Evolutionary conservation across 2,797 vertebrate genomes (phyloP).

Genomic region (Erpetoichthys calabaricus): DNA sequence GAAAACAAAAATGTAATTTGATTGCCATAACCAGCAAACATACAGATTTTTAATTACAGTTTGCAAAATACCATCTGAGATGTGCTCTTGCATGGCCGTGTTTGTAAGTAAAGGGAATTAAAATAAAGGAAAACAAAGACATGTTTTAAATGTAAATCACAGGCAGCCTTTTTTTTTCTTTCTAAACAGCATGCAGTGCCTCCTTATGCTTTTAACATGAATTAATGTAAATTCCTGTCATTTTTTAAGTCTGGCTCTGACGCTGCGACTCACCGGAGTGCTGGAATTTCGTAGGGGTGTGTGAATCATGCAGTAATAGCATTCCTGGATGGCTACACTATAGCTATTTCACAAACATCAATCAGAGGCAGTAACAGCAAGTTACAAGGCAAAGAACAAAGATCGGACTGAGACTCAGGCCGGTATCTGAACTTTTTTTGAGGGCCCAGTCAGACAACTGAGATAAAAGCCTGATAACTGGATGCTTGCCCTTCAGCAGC

Average conservation of each 20-base stretch:
- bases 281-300: slow-evolving; percentile 57
- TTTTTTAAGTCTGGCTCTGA: slow-evolving; percentile 38
- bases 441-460: slow-evolving; percentile 11
- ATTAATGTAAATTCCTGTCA: slow-evolving; percentile 52
- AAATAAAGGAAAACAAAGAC: slow-evolving; percentile 27
- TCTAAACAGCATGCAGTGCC: slow-evolving; percentile 46
- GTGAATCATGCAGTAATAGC: slow-evolving; percentile 49
- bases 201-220: slow-evolving; percentile 52
- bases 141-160: slow-evolving; percentile 16
- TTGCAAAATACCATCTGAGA: no score
- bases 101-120: slow-evolving; percentile 12
- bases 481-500: slow-evolving; percentile 15
- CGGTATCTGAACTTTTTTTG: slow-evolving; percentile 22
- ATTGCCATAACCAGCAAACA: not conserved
- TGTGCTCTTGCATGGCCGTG: slow-evolving; percentile 37
- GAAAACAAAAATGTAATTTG: slow-evolving; percentile 9
- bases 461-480: slow-evolving; percentile 15
- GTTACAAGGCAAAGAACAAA: slow-evolving; percentile 20
- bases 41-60: no score
- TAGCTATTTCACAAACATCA: slow-evolving; percentile 46
- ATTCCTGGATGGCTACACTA: slow-evolving; percentile 50
- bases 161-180: slow-evolving; percentile 23
- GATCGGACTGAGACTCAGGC: slow-evolving; percentile 6
- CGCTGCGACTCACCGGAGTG: slow-evolving; percentile 35
- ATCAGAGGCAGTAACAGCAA: slow-evolving; percentile 31